Conservation (phyloP, 2,888 invertebrate genomes). For the Leptinotarsa tumamoca region DNA sequence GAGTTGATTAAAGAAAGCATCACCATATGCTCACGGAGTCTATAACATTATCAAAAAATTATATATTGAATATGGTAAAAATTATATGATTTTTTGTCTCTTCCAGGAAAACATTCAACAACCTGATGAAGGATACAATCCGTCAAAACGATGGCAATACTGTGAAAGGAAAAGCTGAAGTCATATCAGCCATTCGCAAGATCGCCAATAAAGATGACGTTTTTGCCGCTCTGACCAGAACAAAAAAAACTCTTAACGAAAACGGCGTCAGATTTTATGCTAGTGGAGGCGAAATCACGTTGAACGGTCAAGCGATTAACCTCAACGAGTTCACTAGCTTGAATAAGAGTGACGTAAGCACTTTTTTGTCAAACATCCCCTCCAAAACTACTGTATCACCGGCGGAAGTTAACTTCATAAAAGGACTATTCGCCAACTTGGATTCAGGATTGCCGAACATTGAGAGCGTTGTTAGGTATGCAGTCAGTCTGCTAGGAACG, state of each 20-base stretch:
- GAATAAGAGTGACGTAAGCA: constrained; percentile 49
- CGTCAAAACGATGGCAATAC: constrained; percentile 66
- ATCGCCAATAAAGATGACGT: constrained; percentile 71
- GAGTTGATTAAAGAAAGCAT: no score
- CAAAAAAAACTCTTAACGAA: constrained; percentile 70
- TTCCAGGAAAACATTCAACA: constrained; percentile 71
- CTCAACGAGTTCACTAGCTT: constrained; percentile 55
- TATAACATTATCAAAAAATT: no score
- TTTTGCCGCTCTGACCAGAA: constrained; percentile 69
- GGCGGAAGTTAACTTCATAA: constrained; percentile 25
- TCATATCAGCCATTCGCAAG: constrained; percentile 69
- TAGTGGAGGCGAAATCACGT: constrained; percentile 53
- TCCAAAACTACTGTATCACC: constrained; percentile 25
- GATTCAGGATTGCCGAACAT: constrained; percentile 31
- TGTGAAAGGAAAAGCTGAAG: constrained; percentile 68
- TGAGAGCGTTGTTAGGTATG: constrained; percentile 23
- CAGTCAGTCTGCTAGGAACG: constrained; percentile 21
- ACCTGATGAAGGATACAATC: constrained; percentile 70
- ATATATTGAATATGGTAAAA: background rate
- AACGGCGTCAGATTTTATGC: constrained; percentile 63
- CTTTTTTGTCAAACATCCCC: constrained; percentile 49
- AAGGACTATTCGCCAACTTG: constrained; percentile 25
- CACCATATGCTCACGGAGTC: no score
- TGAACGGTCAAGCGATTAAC: constrained; percentile 57
- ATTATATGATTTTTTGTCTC: constrained; percentile 5